Percentiles rank a stretch among this genome's conserved stretches.
phyloP scores from a whole-genome alignment of 2,113 vertebrate species.

The Gasterosteus nipponicus region DNA sequence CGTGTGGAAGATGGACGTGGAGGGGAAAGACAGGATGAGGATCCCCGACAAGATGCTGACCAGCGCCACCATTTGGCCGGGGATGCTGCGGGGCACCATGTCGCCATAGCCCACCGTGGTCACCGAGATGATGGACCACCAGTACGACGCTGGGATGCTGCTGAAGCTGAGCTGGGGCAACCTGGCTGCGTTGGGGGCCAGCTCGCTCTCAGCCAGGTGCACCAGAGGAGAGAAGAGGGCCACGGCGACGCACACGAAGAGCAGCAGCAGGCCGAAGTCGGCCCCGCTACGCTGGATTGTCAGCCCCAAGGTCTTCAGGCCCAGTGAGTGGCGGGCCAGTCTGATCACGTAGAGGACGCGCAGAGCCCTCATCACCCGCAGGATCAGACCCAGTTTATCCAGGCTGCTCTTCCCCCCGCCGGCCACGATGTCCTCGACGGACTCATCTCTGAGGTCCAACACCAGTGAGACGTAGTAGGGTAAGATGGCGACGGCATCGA shows the following conservation, averaged over 20 bases:
- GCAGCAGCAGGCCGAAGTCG: slow-evolving; percentile 88
- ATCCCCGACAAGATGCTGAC: slow-evolving; percentile 90
- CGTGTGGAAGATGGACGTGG: slow-evolving; percentile 91
- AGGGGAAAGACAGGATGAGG: slow-evolving; percentile 92
- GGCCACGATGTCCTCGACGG: slow-evolving; percentile 20
- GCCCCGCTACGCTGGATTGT: slow-evolving; percentile 85
- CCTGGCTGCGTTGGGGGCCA: slow-evolving; percentile 45
- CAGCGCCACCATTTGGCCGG: slow-evolving; percentile 89
- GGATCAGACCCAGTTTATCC: slow-evolving; percentile 88
- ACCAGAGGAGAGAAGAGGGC: slow-evolving; percentile 89
- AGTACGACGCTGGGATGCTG: slow-evolving; percentile 90
- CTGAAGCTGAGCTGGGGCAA: slow-evolving; percentile 84
- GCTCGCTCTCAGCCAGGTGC: slow-evolving; percentile 88
- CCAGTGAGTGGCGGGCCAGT: slow-evolving; percentile 89
- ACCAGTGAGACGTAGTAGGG: slow-evolving; percentile 90
- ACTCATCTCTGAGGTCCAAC: slow-evolving; percentile 81
- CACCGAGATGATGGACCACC: slow-evolving; percentile 96
- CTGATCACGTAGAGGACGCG: slow-evolving; percentile 90
- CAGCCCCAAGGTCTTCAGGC: slow-evolving; percentile 89
- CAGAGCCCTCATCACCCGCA: slow-evolving; percentile 87
- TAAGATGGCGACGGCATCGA: slow-evolving; percentile 88
- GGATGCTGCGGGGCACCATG: slow-evolving; percentile 90
- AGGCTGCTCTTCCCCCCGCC: slow-evolving; percentile 76
- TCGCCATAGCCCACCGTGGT: slow-evolving; percentile 92
- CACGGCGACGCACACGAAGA: slow-evolving; percentile 87